Evolutionary conservation across 2,797 vertebrate genomes (phyloP).

Genomic region (Chanos chanos): DNA sequence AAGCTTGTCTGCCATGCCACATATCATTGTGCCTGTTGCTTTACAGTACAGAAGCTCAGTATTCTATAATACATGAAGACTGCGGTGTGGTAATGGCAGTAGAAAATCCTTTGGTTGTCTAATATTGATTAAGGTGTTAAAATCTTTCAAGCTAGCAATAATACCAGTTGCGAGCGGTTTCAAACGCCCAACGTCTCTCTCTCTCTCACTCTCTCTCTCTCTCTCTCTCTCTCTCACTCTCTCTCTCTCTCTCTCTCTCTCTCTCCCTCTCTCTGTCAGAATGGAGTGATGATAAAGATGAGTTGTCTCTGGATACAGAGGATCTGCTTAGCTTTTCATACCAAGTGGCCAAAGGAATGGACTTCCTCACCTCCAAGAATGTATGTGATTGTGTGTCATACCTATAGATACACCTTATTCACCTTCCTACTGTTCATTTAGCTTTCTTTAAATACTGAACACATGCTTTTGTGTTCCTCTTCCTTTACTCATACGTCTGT

Average conservation of each 20-base stretch:
- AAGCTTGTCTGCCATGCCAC: too few relatives aligned
- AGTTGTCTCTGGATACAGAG: constrained; percentile 74
- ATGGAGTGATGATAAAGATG: constrained; percentile 62
- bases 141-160: too few relatives aligned
- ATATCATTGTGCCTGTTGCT: too few relatives aligned
- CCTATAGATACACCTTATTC: too few relatives aligned
- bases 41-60: too few relatives aligned
- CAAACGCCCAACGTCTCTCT: too few relatives aligned
- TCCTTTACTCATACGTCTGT: constrained; percentile 15
- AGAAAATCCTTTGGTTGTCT: too few relatives aligned
- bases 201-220: neutral
- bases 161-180: too few relatives aligned
- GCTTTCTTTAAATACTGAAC: neutral
- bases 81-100: too few relatives aligned
- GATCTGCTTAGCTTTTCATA: constrained; percentile 95
- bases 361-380: constrained; percentile 91
- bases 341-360: constrained; percentile 98
- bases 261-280: constrained; percentile 15
- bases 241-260: neutral
- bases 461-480: constrained; percentile 32
- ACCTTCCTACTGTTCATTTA: neutral
- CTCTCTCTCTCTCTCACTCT: neutral
- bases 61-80: too few relatives aligned
- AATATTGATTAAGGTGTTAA: too few relatives aligned
- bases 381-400: constrained; percentile 65